Base-by-base conservation (phyloP, 2,113 vertebrate genomes). In the Tragelaphus scriptus region DNA sequence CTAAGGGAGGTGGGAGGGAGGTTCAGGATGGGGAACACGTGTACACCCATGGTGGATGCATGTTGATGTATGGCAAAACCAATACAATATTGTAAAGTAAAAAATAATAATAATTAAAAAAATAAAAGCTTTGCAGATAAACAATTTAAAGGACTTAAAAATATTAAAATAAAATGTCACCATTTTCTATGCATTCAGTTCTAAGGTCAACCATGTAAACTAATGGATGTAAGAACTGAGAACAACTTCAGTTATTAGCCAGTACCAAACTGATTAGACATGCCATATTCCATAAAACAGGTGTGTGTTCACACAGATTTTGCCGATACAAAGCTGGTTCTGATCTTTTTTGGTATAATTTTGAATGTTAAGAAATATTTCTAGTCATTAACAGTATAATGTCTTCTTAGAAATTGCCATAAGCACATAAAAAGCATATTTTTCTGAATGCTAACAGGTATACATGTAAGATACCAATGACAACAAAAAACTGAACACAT, bases 181-280 rank as follows among this genome's bases (percentile, higher is more conserved):
- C 6, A 49, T 79, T 88, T 90, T 82, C 40, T 63, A 32, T 44
- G 8, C n/a, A 71, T 13, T 36, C 8, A 14, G 23, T 63, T 88
- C 53, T 90, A 75, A 96, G 63, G 28, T 81, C 82, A 40, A 49
- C 25, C 65, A 13, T n/a, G 84, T 88, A 88, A 88, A 88, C 75
- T 47, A 61, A 68, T 32, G 82, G 36, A 28, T 36, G 23, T 58
- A n/a, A 13, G 40, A 59, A 49, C n/a, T 14, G 44, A 85, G 36
- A 63, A 53, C 17, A 61, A 17, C 14, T 7, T 47, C 17, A 1
- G 8, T n/a, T 36, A 55, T 30, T 28, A 86, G 0, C 80, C 4
- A 26, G 47, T 26, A 12, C 26, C 58, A 19, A 40, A 30, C 11
- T 58, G 47, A 93, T 79, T 25, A n/a, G 28, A 17, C 4, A 36